These are phyloP conservation scores for Eurosta solidaginis DNA, from an alignment of 1,140 invertebrate species.

Conservation along the genomic window DNA sequence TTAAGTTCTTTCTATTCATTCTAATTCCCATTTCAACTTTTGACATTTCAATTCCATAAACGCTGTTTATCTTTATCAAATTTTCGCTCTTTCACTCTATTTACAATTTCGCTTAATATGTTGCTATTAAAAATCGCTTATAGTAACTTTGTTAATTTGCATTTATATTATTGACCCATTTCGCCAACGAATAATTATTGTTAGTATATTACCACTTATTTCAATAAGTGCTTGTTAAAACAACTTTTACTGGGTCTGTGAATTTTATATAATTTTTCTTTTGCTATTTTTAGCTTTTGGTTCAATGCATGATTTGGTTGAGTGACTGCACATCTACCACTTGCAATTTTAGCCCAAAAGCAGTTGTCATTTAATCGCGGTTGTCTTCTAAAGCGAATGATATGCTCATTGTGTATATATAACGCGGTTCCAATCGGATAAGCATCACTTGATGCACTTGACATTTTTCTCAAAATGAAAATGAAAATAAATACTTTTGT, in stretches of 20 bases:
- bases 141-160: neutral
- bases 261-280: no score
- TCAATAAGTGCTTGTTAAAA: no score
- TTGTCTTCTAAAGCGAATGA: neutral
- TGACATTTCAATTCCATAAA: neutral
- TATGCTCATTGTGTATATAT: neutral
- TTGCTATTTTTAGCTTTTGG: no score
- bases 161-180: conserved; percentile 12
- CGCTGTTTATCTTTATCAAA: neutral
- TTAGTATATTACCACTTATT: no score
- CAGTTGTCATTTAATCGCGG: neutral
- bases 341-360: no score
- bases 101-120: neutral
- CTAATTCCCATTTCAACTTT: no score
- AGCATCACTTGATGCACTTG: conserved; percentile 20
- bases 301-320: no score
- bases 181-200: neutral
- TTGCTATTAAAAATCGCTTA: neutral
- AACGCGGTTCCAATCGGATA: neutral
- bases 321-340: no score
- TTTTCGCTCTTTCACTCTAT: no score
- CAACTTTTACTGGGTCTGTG: no score
- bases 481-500: conserved; percentile 15
- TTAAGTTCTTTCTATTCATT: no score
- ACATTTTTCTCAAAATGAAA: conserved; percentile 26